Percentiles rank a stretch among this genome's conserved stretches.
Evolutionary conservation across 1,140 invertebrate species (phyloP).

Genomic region (Prorops nasuta): DNA sequence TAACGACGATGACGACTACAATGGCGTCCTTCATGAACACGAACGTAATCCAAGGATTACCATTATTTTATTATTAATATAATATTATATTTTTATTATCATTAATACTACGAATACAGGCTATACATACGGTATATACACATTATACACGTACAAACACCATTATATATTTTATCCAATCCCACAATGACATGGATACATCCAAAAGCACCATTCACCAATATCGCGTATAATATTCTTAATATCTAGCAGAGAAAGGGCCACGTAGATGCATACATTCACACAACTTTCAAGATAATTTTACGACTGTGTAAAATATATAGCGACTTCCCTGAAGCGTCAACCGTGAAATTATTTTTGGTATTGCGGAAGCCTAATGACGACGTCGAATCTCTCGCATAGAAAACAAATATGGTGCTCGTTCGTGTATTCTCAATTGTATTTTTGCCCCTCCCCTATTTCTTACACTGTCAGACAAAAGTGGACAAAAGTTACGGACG

Average conservation of each 20-base stretch:
- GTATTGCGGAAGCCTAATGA: conserved; percentile 35
- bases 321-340: conserved; percentile 28
- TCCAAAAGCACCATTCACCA: too few relatives aligned
- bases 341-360: conserved; percentile 48
- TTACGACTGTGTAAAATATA: conserved; percentile 26
- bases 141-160: too few relatives aligned
- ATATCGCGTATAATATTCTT: too few relatives aligned
- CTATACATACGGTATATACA: too few relatives aligned
- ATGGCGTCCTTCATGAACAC: conserved; percentile 19
- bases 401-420: conserved; percentile 21
- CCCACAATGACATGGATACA: too few relatives aligned
- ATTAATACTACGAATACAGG: neutral
- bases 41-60: neutral
- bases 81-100: neutral
- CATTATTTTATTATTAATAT: neutral
- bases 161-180: too few relatives aligned
- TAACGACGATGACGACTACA: too few relatives aligned
- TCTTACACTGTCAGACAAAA: conserved; percentile 13
- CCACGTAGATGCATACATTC: too few relatives aligned
- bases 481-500: too few relatives aligned
- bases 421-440: conserved; percentile 23
- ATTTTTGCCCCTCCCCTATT: conserved; percentile 20
- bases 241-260: too few relatives aligned
- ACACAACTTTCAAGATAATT: too few relatives aligned
- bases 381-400: conserved; percentile 10